Base-by-base conservation (phyloP, 2,113 vertebrate species). In the Istiophorus platypterus region DNA sequence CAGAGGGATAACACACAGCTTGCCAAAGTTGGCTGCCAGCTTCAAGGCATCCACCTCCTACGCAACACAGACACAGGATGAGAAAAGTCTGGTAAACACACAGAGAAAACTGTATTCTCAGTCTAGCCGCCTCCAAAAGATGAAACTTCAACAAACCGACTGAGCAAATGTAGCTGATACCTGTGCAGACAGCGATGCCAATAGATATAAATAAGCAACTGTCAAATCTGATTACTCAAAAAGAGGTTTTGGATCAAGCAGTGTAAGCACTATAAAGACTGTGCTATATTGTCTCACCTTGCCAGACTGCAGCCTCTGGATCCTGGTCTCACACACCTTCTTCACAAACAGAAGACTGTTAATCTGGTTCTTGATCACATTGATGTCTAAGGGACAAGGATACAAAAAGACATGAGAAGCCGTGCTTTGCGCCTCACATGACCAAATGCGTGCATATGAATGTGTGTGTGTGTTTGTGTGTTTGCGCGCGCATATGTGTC, bases 271-370 rank as follows among this genome's bases (percentile, higher is more conserved):
- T 42, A 8, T 1, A 11, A 31, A 18, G 18, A 18, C 22, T 42
- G 22, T 34, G 15, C 56, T 27, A 71, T 68, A 58, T 45, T 70
- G 34, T 74, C 96, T 96, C 95, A 99, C 98, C 97, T 99, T 99
- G 93, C 98, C 98, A 80, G 98, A 99, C 87, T 98, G 96, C 66
- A 99, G 96, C 64, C 98, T 95, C 90, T 99, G 97, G 95, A 99
- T 98, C 95, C 98, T 96, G 91, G 97, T 97, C 94, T 99, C 98
- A 95, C 98, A 99, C 92, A 99, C 95, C 96, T 99, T 99, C 95
- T 97, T 98, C 92, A 99, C 98, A 96, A 99, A 99, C 76, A 99
- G 93, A 93, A 99, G 97, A 94, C 98, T 99, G 95, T 99, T 99
- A 91, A 99, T 99, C 94, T 99, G 98, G 96, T 99, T 99, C 95